phyloP scores from a whole-genome alignment of 1,140 invertebrate genomes.

The Calosoma granatense region DNA sequence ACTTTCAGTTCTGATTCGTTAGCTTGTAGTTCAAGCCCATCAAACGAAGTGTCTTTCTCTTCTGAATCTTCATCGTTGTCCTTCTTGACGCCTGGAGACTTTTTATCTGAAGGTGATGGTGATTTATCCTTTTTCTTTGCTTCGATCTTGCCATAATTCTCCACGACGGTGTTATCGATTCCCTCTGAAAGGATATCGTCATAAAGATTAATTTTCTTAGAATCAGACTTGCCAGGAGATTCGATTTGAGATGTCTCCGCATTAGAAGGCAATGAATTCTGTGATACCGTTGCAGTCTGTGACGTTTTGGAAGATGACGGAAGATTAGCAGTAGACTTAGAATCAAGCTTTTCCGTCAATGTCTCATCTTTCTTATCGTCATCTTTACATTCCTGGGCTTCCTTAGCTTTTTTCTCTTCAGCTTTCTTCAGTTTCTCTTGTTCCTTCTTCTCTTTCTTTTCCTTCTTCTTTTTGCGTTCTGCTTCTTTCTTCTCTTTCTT shows the following conservation, averaged over 20 bases:
- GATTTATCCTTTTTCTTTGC: conserved; percentile 11
- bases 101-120: conserved; percentile 5
- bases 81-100: conserved; percentile 18
- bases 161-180: conserved; percentile 26
- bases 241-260: conserved; percentile 11
- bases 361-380: conserved; percentile 39
- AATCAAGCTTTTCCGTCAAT: conserved; percentile 34
- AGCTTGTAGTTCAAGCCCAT: conserved; percentile 33
- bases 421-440: conserved; percentile 35
- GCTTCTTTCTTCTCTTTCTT: conserved; percentile 44
- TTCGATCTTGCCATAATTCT: conserved; percentile 27
- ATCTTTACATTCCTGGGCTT: conserved; percentile 38
- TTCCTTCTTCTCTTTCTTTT: conserved; percentile 38
- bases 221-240: conserved; percentile 3
- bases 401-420: conserved; percentile 38
- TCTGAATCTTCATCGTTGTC: conserved; percentile 26
- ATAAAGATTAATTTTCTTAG: conserved; percentile 26
- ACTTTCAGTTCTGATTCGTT: conserved; percentile 31
- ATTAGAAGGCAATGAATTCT: conserved; percentile 11
- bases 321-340: no score
- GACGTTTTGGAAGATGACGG: no score
- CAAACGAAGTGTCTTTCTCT: conserved; percentile 18
- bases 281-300: not conserved
- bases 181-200: conserved; percentile 29
- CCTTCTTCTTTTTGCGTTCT: conserved; percentile 41